phyloP scores from a whole-genome alignment of 2,888 invertebrate genomes.

The Rhimphoctona megacephalus region DNA sequence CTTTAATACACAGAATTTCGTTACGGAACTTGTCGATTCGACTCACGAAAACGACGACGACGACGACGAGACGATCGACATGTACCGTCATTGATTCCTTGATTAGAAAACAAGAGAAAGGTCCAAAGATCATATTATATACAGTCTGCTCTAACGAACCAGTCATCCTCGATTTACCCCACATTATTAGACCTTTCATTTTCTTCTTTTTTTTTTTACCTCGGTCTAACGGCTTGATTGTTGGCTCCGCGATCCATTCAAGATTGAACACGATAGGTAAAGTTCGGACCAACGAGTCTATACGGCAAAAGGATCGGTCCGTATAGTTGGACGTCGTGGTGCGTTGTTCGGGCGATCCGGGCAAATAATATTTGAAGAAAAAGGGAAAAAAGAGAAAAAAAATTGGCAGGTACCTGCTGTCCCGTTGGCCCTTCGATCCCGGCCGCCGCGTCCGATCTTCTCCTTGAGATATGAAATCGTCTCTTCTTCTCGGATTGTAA shows the following conservation, averaged over 20 bases:
- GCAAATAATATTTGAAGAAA: slow-evolving; percentile 22
- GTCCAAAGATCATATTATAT: slow-evolving; percentile 10
- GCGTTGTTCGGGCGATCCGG: not conserved
- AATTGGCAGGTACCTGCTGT: slow-evolving; percentile 48
- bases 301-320: slow-evolving; percentile 26
- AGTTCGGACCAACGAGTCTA: slow-evolving; percentile 37
- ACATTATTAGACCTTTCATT: slow-evolving; percentile 60
- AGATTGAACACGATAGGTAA: slow-evolving; percentile 69
- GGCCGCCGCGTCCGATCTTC: slow-evolving; percentile 36
- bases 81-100: slow-evolving; percentile 29
- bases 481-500: slow-evolving; percentile 35
- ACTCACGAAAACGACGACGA: slow-evolving; percentile 19
- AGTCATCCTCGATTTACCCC: slow-evolving; percentile 54
- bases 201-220: slow-evolving; percentile 31
- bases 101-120: slow-evolving; percentile 60
- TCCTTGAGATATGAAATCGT: slow-evolving; percentile 55
- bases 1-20: slow-evolving; percentile 23
- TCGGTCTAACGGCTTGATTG: slow-evolving; percentile 26
- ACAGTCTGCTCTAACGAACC: slow-evolving; percentile 54
- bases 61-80: slow-evolving; percentile 10
- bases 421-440: slow-evolving; percentile 26
- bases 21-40: slow-evolving; percentile 48
- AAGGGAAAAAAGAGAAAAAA: slow-evolving; percentile 32
- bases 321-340: slow-evolving; percentile 14
- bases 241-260: slow-evolving; percentile 57